phyloP scores from a whole-genome alignment of 2,797 vertebrate genomes.

The Cirrhinus molitorella region DNA sequence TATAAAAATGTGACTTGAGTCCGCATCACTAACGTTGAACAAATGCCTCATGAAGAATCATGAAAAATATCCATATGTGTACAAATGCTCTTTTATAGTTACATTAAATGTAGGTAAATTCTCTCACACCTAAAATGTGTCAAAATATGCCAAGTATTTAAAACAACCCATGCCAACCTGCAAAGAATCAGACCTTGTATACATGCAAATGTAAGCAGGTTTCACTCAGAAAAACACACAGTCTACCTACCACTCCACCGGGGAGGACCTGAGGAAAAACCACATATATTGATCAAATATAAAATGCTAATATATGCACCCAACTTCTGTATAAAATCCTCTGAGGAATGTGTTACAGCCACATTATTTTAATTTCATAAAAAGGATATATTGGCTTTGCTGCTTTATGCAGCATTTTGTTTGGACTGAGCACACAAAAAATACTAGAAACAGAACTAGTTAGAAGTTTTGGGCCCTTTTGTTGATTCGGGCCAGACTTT shows the following conservation, averaged over 20 bases:
- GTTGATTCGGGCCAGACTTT: background rate
- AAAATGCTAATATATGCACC: constrained; percentile 8
- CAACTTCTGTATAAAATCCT: background rate
- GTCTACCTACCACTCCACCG: constrained; percentile 82
- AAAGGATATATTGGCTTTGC: background rate
- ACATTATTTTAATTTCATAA: background rate
- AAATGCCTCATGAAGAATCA: background rate
- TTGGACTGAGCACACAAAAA: background rate
- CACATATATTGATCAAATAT: constrained; percentile 63
- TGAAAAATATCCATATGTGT: background rate
- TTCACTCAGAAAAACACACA: constrained; percentile 9
- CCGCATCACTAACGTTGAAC: too few relatives aligned
- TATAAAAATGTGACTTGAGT: too few relatives aligned
- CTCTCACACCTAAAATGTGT: background rate
- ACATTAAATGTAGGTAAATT: too few relatives aligned
- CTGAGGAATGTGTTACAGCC: background rate
- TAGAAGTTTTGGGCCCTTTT: background rate
- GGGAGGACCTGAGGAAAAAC: constrained; percentile 78
- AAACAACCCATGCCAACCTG: constrained; percentile 44
- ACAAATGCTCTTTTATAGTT: background rate
- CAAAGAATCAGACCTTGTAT: constrained; percentile 12
- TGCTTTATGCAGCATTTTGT: background rate
- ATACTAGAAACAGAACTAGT: background rate
- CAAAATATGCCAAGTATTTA: background rate
- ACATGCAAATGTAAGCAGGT: constrained; percentile 52